Percentiles rank a stretch among this genome's conserved stretches.
These are phyloP conservation scores for Caenorhabditis sp. DNA, from an alignment of 2,888 invertebrate genomes.

Conservation along the genomic window DNA sequence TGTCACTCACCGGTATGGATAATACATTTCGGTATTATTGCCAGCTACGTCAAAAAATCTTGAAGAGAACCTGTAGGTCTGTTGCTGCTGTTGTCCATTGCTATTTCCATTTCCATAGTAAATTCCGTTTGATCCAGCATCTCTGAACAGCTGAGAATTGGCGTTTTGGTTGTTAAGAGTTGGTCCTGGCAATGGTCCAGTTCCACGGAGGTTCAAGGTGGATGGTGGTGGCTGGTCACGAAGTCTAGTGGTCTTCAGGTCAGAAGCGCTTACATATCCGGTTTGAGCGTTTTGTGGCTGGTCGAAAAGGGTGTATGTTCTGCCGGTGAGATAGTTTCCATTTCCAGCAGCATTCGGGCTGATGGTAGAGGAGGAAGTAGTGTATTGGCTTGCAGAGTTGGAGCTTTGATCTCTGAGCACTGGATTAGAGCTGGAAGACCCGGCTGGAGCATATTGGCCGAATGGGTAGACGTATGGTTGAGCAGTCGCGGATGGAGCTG, in stretches of 20 bases:
- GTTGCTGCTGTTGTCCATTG: too few relatives aligned
- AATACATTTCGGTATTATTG: constrained; percentile 68
- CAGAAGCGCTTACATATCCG: constrained; percentile 61
- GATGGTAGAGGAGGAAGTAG: neutral
- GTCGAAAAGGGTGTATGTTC: constrained; percentile 54
- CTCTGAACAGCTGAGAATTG: constrained; percentile 47
- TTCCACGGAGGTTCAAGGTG: constrained; percentile 47
- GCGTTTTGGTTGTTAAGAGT: constrained; percentile 24
- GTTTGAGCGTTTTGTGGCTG: constrained; percentile 48
- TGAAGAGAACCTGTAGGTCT: constrained; percentile 48
- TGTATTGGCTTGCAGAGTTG: neutral
- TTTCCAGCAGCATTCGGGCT: constrained; percentile 15
- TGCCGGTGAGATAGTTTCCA: constrained; percentile 28
- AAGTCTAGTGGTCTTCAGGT: constrained; percentile 66
- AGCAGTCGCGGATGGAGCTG: constrained; percentile 45
- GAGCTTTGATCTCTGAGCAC: constrained; percentile 51
- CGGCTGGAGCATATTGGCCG: constrained; percentile 53
- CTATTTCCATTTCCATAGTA: constrained; percentile 51
- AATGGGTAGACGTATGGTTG: constrained; percentile 64
- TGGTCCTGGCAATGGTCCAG: constrained; percentile 66
- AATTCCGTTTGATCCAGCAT: constrained; percentile 42
- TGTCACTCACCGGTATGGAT: constrained; percentile 69
- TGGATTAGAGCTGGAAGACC: constrained; percentile 45
- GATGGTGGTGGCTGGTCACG: constrained; percentile 59
- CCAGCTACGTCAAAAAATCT: constrained; percentile 65